Conservation (phyloP, 1,140 invertebrate genomes). For the Portunus trituberculatus region DNA sequence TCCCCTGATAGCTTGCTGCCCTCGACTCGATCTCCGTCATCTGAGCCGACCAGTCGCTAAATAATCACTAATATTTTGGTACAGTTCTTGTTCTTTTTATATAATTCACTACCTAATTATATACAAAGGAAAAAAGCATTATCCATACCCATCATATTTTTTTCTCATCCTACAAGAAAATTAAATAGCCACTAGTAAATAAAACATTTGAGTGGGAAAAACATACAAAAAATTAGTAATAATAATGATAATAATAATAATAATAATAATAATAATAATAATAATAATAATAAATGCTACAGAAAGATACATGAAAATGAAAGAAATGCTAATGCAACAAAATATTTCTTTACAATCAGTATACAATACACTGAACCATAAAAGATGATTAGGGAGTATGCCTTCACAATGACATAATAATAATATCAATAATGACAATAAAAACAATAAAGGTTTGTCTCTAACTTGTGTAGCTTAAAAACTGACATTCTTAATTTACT, state of each 20-base stretch:
- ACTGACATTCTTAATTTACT: too few relatives aligned
- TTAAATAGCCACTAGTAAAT: neutral
- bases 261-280: too few relatives aligned
- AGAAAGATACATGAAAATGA: too few relatives aligned
- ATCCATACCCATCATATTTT: constrained; percentile 6
- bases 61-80: constrained; percentile 6
- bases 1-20: neutral
- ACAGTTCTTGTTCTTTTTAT: neutral
- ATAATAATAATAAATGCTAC: too few relatives aligned
- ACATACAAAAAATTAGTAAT: too few relatives aligned
- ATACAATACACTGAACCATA: neutral
- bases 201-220: neutral
- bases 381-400: too few relatives aligned
- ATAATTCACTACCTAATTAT: constrained; percentile 24
- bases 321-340: neutral
- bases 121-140: neutral
- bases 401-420: too few relatives aligned
- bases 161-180: neutral
- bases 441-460: too few relatives aligned
- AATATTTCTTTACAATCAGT: neutral
- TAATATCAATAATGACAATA: too few relatives aligned
- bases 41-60: neutral
- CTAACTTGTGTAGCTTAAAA: too few relatives aligned
- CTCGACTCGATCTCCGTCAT: neutral
- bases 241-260: too few relatives aligned